Conservation (phyloP, 2,113 vertebrate species). For the Strix aluco region DNA sequence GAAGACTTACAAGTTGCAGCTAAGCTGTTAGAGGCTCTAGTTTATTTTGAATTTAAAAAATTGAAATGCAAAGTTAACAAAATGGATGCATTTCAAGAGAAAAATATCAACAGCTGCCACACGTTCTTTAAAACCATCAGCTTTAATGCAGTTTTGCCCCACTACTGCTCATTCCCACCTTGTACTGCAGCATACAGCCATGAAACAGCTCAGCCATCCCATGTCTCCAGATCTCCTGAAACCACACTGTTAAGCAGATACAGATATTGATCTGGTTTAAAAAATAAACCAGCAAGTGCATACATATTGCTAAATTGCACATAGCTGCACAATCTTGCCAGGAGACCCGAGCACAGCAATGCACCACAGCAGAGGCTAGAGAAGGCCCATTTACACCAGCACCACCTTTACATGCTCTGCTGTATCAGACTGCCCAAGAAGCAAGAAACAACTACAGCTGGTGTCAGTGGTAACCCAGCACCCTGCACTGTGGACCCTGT, state of each 20-base stretch:
- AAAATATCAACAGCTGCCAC: background rate
- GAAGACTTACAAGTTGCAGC: background rate
- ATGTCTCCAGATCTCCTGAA: background rate
- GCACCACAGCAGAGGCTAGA: background rate
- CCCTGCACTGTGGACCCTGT: background rate
- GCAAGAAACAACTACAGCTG: background rate
- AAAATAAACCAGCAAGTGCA: background rate
- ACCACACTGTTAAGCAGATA: background rate
- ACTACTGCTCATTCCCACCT: background rate
- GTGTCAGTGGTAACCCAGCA: background rate
- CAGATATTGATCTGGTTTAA: background rate
- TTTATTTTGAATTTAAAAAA: background rate
- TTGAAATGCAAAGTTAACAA: background rate
- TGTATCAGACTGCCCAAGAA: accelerated
- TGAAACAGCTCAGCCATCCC: background rate
- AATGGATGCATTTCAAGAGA: background rate
- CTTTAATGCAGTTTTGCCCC: background rate
- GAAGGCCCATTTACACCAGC: accelerated
- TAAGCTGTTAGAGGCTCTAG: background rate
- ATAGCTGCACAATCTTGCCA: background rate
- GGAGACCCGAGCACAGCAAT: background rate
- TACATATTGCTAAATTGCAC: accelerated
- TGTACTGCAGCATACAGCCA: background rate
- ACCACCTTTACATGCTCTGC: accelerated
- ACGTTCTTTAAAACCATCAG: background rate